Percentiles rank a stretch among this genome's conserved stretches.
phyloP scores from a whole-genome alignment of 2,797 vertebrate species.

The Xyrichtys novacula region DNA sequence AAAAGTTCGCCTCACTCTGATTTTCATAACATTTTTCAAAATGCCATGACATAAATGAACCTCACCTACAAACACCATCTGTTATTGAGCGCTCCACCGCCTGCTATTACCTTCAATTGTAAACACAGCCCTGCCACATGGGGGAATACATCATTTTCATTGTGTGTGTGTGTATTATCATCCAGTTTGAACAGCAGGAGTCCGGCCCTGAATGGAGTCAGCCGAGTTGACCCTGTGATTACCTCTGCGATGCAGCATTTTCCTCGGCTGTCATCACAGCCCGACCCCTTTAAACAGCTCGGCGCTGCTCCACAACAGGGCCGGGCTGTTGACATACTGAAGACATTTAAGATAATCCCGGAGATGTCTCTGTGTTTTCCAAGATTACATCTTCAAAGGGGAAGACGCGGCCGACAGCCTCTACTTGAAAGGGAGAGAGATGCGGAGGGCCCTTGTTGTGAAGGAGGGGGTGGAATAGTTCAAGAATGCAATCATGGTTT shows the following conservation, averaged over 20 bases:
- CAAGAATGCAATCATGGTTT: constrained; percentile 82
- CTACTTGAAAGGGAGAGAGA: constrained; percentile 80
- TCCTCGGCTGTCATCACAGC: constrained; percentile 71
- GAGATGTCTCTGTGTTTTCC: constrained; percentile 82
- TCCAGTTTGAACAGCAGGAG: constrained; percentile 69
- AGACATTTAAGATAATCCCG: constrained; percentile 84
- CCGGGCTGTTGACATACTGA: constrained; percentile 80
- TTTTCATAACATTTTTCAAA: constrained; percentile 54
- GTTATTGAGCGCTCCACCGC: constrained; percentile 43
- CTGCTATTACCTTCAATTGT: constrained; percentile 59
- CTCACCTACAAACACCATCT: constrained; percentile 59
- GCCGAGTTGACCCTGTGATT: constrained; percentile 75
- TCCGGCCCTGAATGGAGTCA: constrained; percentile 65
- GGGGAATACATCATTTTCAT: constrained; percentile 70
- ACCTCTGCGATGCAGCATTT: constrained; percentile 68
- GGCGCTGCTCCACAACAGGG: constrained; percentile 54
- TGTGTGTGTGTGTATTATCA: constrained; percentile 68
- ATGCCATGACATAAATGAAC: constrained; percentile 54
- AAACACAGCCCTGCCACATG: constrained; percentile 59
- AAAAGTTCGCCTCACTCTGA: constrained; percentile 25
- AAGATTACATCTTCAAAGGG: constrained; percentile 84
- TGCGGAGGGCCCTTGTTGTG: constrained; percentile 73
- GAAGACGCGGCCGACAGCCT: constrained; percentile 71
- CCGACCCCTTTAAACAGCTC: constrained; percentile 68
- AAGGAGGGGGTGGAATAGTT: constrained; percentile 76